Conservation (phyloP, 1,140 invertebrate species). For the Drosophila pseudoananassae region DNA sequence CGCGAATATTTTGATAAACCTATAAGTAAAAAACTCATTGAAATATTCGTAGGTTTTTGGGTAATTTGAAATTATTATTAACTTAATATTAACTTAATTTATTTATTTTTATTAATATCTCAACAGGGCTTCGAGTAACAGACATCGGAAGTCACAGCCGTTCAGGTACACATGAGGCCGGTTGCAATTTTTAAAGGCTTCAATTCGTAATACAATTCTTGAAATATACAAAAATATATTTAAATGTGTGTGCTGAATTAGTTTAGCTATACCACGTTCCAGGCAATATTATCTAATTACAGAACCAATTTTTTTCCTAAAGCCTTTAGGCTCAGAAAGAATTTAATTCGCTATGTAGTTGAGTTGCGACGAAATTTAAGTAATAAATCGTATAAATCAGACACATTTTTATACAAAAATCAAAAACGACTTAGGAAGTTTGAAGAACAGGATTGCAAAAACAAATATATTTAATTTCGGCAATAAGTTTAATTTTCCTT, state of each 20-base stretch:
- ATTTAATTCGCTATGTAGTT: background rate
- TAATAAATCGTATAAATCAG: conserved; percentile 5
- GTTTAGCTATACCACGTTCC: conserved; percentile 3
- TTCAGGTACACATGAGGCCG: conserved; percentile 94
- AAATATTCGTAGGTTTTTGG: too few species aligned
- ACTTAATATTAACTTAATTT: background rate
- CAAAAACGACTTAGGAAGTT: conserved; percentile 42
- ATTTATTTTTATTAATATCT: conserved; percentile 19
- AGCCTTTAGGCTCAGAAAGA: background rate
- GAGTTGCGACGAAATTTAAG: background rate
- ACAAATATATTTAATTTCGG: conserved; percentile 33
- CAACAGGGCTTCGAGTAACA: conserved; percentile 96
- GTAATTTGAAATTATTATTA: background rate
- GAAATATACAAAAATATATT: conserved; percentile 37
- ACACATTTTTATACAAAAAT: background rate
- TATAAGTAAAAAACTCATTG: too few species aligned
- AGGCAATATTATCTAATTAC: conserved; percentile 14
- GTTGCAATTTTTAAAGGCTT: conserved; percentile 63
- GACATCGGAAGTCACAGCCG: conserved; percentile 96
- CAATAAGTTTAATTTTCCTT: conserved; percentile 47
- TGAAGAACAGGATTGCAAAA: conserved; percentile 76
- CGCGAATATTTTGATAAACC: too few species aligned
- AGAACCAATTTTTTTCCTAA: conserved; percentile 1
- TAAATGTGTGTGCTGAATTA: conserved; percentile 27
- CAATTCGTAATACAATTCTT: conserved; percentile 47